Evolutionary conservation across 1,140 invertebrate genomes (phyloP), one percentile per base, ranked within the genome.

Genomic region (Zaprionus camerounensis): DNA sequence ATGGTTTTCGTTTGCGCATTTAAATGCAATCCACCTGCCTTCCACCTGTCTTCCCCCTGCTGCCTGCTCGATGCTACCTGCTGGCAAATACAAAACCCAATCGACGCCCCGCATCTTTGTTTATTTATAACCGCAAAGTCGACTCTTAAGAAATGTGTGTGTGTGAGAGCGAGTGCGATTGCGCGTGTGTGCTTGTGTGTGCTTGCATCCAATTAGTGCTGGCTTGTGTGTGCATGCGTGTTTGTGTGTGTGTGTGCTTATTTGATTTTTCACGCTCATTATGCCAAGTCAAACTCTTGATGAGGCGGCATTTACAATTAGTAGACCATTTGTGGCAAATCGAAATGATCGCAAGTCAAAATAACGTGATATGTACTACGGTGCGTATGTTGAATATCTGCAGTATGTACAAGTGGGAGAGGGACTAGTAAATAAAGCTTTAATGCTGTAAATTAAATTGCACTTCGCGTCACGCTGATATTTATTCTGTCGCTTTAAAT

Each of bases 1-100:
- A 92, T 92, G 79, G 83, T 88, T 91, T 92, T 91, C 86, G 79
- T 80, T 88, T 77, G 86, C 66, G 86, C 85, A 91, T 90, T 91
- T 90, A 90, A 88, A 85, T 83, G 73, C 77, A 57, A 79, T 76
- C 79, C 82, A 85, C 72, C 79, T 80, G 71, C 24, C 51, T 38
- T 7, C 46, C 55, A 15, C 28, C 28, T 20, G 28, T 41, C 53
- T n/a, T 20, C 34, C 15, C 41, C 6, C 20, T 13, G 46, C 56
- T 28, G n/a, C 44, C 28, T 69, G 49, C 68, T 15, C 11, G 49
- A 41, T 55, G 17, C 41, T 31, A 26, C 55, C 38, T 24, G 51
- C 34, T 62, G 49, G 26, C 69, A 56, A 65, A 76, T 71, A 55
- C 69, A 67, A 57, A 73, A 67, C 64, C 62, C 78, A 71, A 64